phyloP scores from a whole-genome alignment of 1,140 invertebrate genomes.

The Probaryconus sp. region DNA sequence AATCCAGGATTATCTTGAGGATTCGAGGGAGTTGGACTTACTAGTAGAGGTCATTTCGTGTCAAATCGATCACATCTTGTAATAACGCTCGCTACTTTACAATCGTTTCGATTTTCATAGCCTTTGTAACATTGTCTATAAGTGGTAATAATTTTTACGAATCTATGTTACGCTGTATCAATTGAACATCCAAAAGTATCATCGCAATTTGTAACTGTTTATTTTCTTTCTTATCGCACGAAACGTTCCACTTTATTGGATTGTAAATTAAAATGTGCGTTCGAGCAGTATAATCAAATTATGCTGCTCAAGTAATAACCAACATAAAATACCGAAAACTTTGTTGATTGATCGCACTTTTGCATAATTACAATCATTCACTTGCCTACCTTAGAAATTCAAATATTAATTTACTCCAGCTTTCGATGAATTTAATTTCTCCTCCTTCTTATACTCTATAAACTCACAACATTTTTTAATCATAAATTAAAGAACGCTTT shows the following conservation, averaged over 20 bases:
- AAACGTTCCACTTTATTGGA: constrained; percentile 44
- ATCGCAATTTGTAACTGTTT: constrained; percentile 50
- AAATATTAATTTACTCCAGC: constrained; percentile 18
- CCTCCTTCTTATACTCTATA: neutral
- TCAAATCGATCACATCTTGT: constrained; percentile 46
- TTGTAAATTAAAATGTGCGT: constrained; percentile 32
- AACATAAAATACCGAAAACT: constrained; percentile 34
- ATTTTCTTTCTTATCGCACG: constrained; percentile 37
- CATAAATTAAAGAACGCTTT: neutral
- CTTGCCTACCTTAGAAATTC: constrained; percentile 7
- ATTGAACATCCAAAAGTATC: constrained; percentile 29
- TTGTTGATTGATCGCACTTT: constrained; percentile 30
- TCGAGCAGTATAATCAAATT: constrained; percentile 29
- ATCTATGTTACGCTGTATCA: constrained; percentile 25
- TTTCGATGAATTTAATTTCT: too few species aligned
- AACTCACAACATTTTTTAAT: too few species aligned
- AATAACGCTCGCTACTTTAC: constrained; percentile 44
- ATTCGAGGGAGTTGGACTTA: constrained; percentile 28
- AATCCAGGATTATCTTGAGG: constrained; percentile 42
- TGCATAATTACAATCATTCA: constrained; percentile 27
- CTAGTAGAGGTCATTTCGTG: constrained; percentile 40
- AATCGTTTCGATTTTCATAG: constrained; percentile 45
- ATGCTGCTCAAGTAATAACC: neutral
- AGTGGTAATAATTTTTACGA: constrained; percentile 45
- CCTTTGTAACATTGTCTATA: constrained; percentile 29